Conservation (phyloP, 2,888 invertebrate species). For the Drosophila lutescens region DNA sequence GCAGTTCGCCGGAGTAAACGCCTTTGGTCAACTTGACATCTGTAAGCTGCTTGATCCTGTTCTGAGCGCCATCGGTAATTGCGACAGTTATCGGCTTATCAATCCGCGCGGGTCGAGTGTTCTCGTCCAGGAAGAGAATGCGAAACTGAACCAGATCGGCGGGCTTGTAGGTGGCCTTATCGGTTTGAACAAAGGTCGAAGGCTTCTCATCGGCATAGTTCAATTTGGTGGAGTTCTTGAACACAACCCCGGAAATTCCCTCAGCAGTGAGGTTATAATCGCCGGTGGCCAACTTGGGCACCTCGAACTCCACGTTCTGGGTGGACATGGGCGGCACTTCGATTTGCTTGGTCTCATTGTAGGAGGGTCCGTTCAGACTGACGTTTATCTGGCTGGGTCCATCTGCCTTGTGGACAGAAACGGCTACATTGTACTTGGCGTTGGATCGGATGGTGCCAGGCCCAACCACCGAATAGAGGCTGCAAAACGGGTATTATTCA, state of each 20-base stretch:
- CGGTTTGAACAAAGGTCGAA: slow-evolving; percentile 95
- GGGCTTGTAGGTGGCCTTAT: slow-evolving; percentile 96
- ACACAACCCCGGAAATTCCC: slow-evolving; percentile 90
- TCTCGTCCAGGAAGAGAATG: slow-evolving; percentile 89
- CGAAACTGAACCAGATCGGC: slow-evolving; percentile 91
- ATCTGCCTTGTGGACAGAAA: slow-evolving; percentile 85
- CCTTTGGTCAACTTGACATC: slow-evolving; percentile 89
- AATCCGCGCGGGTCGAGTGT: slow-evolving; percentile 87
- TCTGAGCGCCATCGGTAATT: slow-evolving; percentile 88
- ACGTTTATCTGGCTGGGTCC: slow-evolving; percentile 86
- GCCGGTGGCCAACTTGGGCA: slow-evolving; percentile 83
- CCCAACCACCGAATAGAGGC: slow-evolving; percentile 90
- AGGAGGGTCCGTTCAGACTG: slow-evolving; percentile 90
- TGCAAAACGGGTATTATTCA: slow-evolving; percentile 35
- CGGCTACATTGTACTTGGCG: slow-evolving; percentile 92
- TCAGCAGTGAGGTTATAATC: slow-evolving; percentile 78
- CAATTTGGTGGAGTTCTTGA: slow-evolving; percentile 89
- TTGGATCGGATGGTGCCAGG: slow-evolving; percentile 92
- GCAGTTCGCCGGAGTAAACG: slow-evolving; percentile 90
- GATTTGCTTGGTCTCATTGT: slow-evolving; percentile 88
- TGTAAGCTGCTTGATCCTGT: slow-evolving; percentile 92
- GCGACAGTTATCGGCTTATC: slow-evolving; percentile 75
- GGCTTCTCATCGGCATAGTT: slow-evolving; percentile 88
- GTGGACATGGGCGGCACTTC: slow-evolving; percentile 90
- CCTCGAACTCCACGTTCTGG: slow-evolving; percentile 89